Evolutionary conservation across 2,888 invertebrate genomes (phyloP), one percentile per base, ranked within the genome.

Genomic region (Acanthococcus lagerstroemiae): DNA sequence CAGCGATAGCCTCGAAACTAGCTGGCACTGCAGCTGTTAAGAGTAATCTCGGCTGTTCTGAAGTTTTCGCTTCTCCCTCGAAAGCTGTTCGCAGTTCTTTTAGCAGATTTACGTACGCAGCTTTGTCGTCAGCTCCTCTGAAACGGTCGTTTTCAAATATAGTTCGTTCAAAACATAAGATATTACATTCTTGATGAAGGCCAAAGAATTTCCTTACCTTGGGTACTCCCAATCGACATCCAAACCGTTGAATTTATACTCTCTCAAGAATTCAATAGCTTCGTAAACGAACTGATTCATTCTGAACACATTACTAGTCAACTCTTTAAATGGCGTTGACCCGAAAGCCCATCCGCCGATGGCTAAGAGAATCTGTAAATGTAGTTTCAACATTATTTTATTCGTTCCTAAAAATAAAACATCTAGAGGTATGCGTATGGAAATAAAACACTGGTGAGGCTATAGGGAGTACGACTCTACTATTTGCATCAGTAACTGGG

Each of bases 301-400:
- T 54, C 93, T 83, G 83, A 89, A 93, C 4, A 89, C 87, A 75
- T 91, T 94, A 67, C 88, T 87, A 0, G 93, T 93, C 48, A 94
- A 80, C 75, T 93, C 92, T 79, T 91, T 92, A 81, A 92, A 93
- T 3, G 93, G 93, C 0, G 91, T 92, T 1, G 95, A 94, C 12
- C 95, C 95, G 73, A 95, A 95, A 1, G 92, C 92, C 95, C 95
- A 95, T 21, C 95, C 95, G 67, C 95, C 95, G 71, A 95, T 90
- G 1, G 91, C 91, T 17, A 92, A 77, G 0, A 91, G 78, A 68
- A 91, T 82, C 85, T 90, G 73, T 6, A 74, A 73, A 67, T 22
- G n/a, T n/a, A n/a, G n/a, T n/a, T n/a, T n/a, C n/a, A n/a, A n/a
- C n/a, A n/a, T n/a, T n/a, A n/a, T n/a, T n/a, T n/a, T n/a, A n/a